These are phyloP conservation scores for Volucella zonaria DNA, from an alignment of 2,888 invertebrate genomes.

Conservation along the genomic window DNA sequence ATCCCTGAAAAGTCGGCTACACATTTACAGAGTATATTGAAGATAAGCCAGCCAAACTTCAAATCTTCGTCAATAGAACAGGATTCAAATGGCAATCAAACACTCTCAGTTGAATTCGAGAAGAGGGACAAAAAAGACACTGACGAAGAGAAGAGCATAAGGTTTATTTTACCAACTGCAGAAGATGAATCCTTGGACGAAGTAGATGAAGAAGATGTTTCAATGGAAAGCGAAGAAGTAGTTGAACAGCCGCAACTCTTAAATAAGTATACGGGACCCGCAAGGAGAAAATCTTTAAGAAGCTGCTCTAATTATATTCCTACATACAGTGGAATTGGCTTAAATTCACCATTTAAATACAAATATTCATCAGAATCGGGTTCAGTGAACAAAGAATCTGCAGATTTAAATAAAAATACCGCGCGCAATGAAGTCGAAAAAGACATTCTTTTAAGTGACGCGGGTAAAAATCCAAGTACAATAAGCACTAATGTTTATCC, in stretches of 20 bases:
- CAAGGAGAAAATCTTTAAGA: slow-evolving; percentile 44
- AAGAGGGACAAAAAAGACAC: slow-evolving; percentile 35
- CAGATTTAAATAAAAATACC: too few relatives aligned
- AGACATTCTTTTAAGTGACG: too few relatives aligned
- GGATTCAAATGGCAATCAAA: too few relatives aligned
- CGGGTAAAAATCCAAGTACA: too few relatives aligned
- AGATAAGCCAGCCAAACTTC: slow-evolving; percentile 22
- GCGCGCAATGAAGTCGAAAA: too few relatives aligned
- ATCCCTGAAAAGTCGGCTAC: slow-evolving; percentile 52
- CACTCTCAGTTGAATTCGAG: slow-evolving; percentile 24
- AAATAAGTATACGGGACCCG: slow-evolving; percentile 26
- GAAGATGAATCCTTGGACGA: slow-evolving; percentile 54
- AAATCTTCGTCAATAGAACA: neutral
- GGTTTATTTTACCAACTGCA: slow-evolving; percentile 74
- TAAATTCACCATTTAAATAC: neutral
- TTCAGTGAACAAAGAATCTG: slow-evolving; percentile 5
- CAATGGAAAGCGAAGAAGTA: slow-evolving; percentile 42
- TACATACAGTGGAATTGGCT: neutral
- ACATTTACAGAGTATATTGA: slow-evolving; percentile 71
- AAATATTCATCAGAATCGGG: neutral
- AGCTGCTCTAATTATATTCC: slow-evolving; percentile 13
- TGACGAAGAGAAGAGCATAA: slow-evolving; percentile 75
- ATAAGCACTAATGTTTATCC: too few relatives aligned
- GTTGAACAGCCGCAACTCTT: neutral
- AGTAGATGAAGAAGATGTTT: slow-evolving; percentile 23